Evolutionary conservation across 1,140 invertebrate species (phyloP).

Genomic region (Mizuhopecten yessoensis): DNA sequence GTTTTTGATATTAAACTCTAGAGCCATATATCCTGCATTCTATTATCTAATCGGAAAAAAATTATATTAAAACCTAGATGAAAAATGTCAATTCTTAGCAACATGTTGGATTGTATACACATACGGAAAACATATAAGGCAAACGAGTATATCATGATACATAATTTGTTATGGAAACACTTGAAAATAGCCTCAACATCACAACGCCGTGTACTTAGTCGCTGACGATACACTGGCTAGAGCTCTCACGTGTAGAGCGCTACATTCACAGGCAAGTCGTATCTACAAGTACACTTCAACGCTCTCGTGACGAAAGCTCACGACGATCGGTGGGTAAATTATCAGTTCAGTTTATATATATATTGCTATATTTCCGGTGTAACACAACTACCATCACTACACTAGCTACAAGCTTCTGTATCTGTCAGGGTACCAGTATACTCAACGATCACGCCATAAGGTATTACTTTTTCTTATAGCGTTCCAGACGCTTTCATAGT

Average conservation of each 20-base stretch:
- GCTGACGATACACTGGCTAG: neutral
- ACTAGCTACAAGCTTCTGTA: too few species aligned
- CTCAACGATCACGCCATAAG: too few species aligned
- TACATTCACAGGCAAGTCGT: neutral
- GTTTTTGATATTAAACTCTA: neutral
- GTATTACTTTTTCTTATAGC: too few species aligned
- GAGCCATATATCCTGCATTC: neutral
- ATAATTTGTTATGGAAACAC: conserved; percentile 18
- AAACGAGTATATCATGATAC: conserved; percentile 13
- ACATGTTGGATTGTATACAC: neutral
- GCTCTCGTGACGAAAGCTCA: neutral
- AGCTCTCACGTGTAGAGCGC: neutral
- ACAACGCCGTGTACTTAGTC: neutral
- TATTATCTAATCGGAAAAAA: neutral
- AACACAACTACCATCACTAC: too few species aligned
- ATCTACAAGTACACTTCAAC: conserved; percentile 12
- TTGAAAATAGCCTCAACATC: neutral
- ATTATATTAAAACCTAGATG: conserved; percentile 7
- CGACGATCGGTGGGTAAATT: neutral
- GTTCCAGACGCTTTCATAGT: too few species aligned
- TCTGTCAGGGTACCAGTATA: too few species aligned
- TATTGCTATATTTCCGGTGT: too few species aligned
- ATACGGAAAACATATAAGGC: conserved; percentile 2
- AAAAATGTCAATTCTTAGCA: neutral
- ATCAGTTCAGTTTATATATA: neutral